Evolutionary conservation across 2,888 invertebrate species (phyloP).

Genomic region (Heliconius charithonia): DNA sequence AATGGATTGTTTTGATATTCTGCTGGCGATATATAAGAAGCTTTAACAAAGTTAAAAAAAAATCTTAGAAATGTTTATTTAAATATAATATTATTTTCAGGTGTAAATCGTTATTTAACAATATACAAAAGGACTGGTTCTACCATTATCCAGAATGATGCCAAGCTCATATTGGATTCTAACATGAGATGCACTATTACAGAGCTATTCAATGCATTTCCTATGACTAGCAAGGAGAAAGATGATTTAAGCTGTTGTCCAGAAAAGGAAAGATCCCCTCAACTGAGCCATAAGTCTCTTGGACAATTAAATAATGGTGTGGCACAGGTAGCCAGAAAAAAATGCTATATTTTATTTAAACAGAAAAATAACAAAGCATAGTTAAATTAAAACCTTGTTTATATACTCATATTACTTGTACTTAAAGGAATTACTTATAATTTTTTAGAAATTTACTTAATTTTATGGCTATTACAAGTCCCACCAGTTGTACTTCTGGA

Average conservation of each 20-base stretch:
- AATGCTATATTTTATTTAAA: too few species aligned
- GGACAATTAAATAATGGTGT: slow-evolving; percentile 88
- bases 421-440: too few species aligned
- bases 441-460: too few species aligned
- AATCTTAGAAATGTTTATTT: not conserved
- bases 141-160: slow-evolving; percentile 87
- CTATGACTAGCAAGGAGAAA: slow-evolving; percentile 87
- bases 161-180: slow-evolving; percentile 85
- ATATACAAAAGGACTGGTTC: slow-evolving; percentile 88
- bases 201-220: slow-evolving; percentile 86
- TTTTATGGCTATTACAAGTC: too few species aligned
- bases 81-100: slow-evolving; percentile 60
- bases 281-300: slow-evolving; percentile 82
- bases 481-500: too few species aligned
- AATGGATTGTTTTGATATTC: too few species aligned
- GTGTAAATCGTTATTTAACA: slow-evolving; percentile 86
- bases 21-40: too few species aligned
- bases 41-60: too few species aligned
- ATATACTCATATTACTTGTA: too few species aligned
- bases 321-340: slow-evolving; percentile 77
- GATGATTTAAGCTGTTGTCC: slow-evolving; percentile 87
- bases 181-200: slow-evolving; percentile 86
- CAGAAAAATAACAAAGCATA: too few species aligned
- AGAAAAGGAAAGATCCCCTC: slow-evolving; percentile 85
- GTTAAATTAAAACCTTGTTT: too few species aligned